These are phyloP conservation scores for Brachyistius frenatus DNA, from an alignment of 2,113 vertebrate species.

Conservation along the genomic window DNA sequence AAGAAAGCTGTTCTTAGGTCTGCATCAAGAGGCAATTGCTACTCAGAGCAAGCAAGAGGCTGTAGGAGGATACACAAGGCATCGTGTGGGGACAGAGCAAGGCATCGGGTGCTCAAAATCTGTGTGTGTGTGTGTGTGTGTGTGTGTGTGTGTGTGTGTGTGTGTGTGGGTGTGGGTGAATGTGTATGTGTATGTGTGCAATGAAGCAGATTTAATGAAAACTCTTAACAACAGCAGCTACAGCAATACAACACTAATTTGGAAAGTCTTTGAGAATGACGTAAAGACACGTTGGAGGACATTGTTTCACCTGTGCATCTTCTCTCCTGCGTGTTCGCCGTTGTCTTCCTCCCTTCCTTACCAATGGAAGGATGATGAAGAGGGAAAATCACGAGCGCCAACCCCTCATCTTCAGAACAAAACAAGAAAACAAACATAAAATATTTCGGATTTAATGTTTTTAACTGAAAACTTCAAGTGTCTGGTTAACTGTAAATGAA, in stretches of 20 bases:
- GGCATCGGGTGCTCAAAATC: conserved; percentile 65
- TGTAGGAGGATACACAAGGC: conserved; percentile 80
- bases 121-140: conserved; percentile 54
- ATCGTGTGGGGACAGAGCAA: conserved; percentile 64
- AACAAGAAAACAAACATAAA: conserved; percentile 42
- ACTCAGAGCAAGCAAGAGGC: conserved; percentile 61
- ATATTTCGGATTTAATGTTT: conserved; percentile 59
- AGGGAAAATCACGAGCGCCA: conserved; percentile 57
- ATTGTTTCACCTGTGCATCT: conserved; percentile 21
- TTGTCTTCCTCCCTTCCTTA: conserved; percentile 48
- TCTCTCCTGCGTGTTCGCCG: conserved; percentile 29
- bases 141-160: conserved; percentile 32
- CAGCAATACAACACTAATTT: conserved; percentile 59
- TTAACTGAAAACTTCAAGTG: conserved; percentile 45
- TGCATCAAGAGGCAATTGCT: conserved; percentile 65
- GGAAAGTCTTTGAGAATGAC: conserved; percentile 54
- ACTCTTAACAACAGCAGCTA: conserved; percentile 65
- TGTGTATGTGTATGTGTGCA: conserved; percentile 53
- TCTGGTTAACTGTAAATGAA: conserved; percentile 70
- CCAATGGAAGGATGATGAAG: conserved; percentile 45
- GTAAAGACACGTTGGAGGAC: conserved; percentile 52
- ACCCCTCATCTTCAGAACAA: conserved; percentile 58
- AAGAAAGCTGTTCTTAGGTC: conserved; percentile 63
- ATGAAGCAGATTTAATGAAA: conserved; percentile 65
- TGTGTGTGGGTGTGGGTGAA: conserved; percentile 38